Evolutionary conservation across 2,113 vertebrate genomes (phyloP).

Genomic region (Hystrix cristata): DNA sequence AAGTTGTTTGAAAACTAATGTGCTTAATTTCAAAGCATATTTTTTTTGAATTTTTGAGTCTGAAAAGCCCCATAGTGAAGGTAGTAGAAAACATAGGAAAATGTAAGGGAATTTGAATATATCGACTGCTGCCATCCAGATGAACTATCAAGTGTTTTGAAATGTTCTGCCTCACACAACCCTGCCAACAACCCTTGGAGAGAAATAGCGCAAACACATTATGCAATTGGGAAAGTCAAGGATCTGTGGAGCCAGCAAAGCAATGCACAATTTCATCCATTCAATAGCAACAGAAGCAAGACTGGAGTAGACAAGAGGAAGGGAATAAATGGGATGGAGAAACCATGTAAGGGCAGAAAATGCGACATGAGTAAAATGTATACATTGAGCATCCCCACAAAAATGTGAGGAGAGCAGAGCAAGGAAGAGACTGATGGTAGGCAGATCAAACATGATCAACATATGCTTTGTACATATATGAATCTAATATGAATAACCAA

Average conservation of each 20-base stretch:
- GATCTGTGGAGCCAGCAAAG: not conserved
- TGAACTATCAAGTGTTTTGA: not conserved
- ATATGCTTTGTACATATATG: not conserved
- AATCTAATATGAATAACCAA: not conserved
- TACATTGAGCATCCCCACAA: not conserved
- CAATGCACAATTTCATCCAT: not conserved
- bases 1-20: not conserved
- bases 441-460: not conserved
- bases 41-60: not conserved
- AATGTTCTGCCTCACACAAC: not conserved
- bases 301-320: not conserved
- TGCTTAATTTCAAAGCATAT: not conserved
- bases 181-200: not conserved
- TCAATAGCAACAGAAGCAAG: not conserved
- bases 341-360: not conserved
- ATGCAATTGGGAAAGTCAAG: not conserved
- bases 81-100: not conserved
- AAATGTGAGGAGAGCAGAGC: not conserved
- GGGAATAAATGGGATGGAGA: not conserved
- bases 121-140: not conserved
- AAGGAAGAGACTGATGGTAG: not conserved
- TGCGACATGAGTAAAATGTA: not conserved
- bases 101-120: not conserved
- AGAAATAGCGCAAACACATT: not conserved
- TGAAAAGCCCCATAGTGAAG: not conserved